Conservation (phyloP, 2,888 invertebrate genomes). For the Nomada ferruginata region DNA sequence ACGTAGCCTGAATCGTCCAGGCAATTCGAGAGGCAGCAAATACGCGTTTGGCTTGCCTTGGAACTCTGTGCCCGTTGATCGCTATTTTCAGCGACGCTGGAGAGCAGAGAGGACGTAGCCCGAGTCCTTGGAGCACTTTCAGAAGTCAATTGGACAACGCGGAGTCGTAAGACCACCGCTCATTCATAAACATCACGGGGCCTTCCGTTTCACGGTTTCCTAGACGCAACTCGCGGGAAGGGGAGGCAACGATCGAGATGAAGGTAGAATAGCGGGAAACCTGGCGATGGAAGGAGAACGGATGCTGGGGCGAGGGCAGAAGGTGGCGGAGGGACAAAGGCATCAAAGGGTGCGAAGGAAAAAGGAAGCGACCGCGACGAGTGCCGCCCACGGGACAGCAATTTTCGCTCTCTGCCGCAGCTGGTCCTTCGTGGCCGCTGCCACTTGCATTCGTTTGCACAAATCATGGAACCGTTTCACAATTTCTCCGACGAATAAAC, state of each 20-base stretch:
- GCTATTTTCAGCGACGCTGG: conserved; percentile 25
- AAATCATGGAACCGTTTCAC: conserved; percentile 51
- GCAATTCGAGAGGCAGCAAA: conserved; percentile 7
- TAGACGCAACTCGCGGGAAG: conserved; percentile 26
- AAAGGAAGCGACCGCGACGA: conserved; percentile 41
- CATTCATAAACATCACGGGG: conserved; percentile 75
- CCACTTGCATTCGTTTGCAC: conserved; percentile 63
- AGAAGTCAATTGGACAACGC: conserved; percentile 54
- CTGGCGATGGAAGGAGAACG: background rate
- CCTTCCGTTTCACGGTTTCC: conserved; percentile 55
- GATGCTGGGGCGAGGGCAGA: conserved; percentile 3
- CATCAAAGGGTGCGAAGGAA: conserved; percentile 63
- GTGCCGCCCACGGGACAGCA: conserved; percentile 58
- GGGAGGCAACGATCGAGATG: conserved; percentile 11
- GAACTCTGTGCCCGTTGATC: conserved; percentile 22
- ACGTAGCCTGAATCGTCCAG: conserved; percentile 18
- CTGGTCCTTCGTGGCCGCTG: conserved; percentile 41
- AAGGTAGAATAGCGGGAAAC: background rate
- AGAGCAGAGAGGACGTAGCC: background rate
- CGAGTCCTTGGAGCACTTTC: conserved; percentile 41
- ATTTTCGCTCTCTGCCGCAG: conserved; percentile 69
- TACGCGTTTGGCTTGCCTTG: background rate
- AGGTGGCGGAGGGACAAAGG: conserved; percentile 49
- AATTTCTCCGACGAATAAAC: conserved; percentile 52
- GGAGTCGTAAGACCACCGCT: conserved; percentile 61